Evolutionary conservation across 2,797 vertebrate genomes (phyloP), one percentile per base, ranked within the genome.

Genomic region (Gymnoscopelus braueri): DNA sequence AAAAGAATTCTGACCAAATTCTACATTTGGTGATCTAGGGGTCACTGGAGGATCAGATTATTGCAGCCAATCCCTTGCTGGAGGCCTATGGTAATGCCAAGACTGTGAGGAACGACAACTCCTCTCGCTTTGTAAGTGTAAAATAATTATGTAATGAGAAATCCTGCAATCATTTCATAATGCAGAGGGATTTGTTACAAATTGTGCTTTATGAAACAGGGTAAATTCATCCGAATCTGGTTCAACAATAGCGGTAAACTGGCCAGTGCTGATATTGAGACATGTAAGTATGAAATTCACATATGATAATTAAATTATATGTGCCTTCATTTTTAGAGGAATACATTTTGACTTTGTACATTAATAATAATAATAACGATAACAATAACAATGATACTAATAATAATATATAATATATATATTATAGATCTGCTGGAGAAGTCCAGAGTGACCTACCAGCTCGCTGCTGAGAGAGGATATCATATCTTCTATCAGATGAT

Each of bases 171-270:
- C 7, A 44, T 44, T 44, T 44, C 39, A 44, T 8, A 10, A 44
- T 44, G 39, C 10, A 44, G 39, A 39, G 39, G 39, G 39, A 10
- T 44, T 44, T 8, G n/a, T 44, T 51, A 51, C 50, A 51, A 51
- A 51, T 51, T 6, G 12, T 51, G 50, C 12, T 51, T 44, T 10
- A 44, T 44, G 2, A 44, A 9, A 44, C 73, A 96, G 95, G 96
- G 96, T 79, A 97, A 97, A 93, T 96, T 96, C 78, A 97, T 97
- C 92, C 93, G 96, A 91, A 97, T 97, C 79, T 76, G 96, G 97
- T 83, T 97, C 97, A 91, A 44, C 39, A 44, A 44, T 44, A 44
- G 39, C 39, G 39, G 39, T 44, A 44, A 44, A 44, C 39, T 44
- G 39, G 9, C 39, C 8, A 44, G 39, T 44, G 39, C 39, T 44